Conservation (phyloP, 2,888 invertebrate species). For the Selenia dentaria region DNA sequence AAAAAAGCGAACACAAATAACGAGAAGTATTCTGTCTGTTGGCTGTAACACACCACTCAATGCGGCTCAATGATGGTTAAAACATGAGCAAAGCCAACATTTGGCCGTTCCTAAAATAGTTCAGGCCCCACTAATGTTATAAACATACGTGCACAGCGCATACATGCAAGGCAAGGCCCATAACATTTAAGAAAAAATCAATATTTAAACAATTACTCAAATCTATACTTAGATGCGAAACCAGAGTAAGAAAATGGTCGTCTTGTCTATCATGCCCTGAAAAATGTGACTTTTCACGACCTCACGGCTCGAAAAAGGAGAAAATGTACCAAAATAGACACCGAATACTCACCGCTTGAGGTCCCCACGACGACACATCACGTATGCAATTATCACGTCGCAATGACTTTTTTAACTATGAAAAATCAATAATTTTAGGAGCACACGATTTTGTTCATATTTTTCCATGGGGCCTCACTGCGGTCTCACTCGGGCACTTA, state of each 20-base stretch:
- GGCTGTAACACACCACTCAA: constrained; percentile 41
- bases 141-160: constrained; percentile 66
- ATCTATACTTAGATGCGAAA: constrained; percentile 37
- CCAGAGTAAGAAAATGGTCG: constrained; percentile 60
- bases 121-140: constrained; percentile 80
- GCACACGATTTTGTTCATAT: constrained; percentile 77
- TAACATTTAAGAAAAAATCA: constrained; percentile 61
- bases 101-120: constrained; percentile 81
- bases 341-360: constrained; percentile 58
- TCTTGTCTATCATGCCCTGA: constrained; percentile 59
- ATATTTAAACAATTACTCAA: constrained; percentile 65
- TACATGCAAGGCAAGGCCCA: constrained; percentile 61
- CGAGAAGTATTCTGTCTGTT: constrained; percentile 8
- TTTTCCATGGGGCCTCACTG: constrained; percentile 69
- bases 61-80: constrained; percentile 54
- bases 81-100: constrained; percentile 70
- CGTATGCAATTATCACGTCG: constrained; percentile 67
- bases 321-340: constrained; percentile 65
- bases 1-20: constrained; percentile 27
- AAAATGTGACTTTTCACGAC: constrained; percentile 75
- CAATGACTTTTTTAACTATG: constrained; percentile 73
- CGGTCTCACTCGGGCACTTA: constrained; percentile 71
- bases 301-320: constrained; percentile 48
- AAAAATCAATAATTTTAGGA: constrained; percentile 83
- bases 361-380: constrained; percentile 56